Conservation (phyloP, 2,888 invertebrate genomes). For the Lamproptera curius region DNA sequence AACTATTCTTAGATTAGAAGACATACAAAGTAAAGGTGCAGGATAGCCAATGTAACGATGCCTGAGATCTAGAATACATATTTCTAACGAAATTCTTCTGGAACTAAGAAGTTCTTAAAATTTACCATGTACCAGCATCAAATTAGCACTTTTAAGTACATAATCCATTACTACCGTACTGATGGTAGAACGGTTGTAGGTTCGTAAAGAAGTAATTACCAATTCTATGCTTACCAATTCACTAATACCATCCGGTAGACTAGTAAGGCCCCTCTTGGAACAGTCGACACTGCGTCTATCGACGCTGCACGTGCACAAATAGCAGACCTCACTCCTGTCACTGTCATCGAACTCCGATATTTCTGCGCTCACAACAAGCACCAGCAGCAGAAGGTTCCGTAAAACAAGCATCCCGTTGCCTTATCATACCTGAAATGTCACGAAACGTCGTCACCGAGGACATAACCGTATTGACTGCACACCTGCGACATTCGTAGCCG, state of each 20-base stretch:
- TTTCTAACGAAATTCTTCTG: no score
- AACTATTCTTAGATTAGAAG: no score
- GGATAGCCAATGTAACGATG: no score
- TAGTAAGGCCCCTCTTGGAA: conserved; percentile 60
- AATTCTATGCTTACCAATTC: conserved; percentile 46
- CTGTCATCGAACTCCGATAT: conserved; percentile 47
- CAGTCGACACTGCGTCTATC: conserved; percentile 57
- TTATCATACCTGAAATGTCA: conserved; percentile 57
- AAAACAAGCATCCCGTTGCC: conserved; percentile 52
- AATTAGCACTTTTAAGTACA: conserved; percentile 2
- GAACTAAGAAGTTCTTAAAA: no score
- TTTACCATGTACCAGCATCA: background rate
- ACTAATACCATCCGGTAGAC: conserved; percentile 57
- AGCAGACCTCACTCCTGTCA: conserved; percentile 48
- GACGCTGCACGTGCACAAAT: conserved; percentile 50
- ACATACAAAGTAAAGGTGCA: no score
- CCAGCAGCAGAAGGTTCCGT: conserved; percentile 40
- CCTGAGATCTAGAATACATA: no score
- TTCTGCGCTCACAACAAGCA: conserved; percentile 38
- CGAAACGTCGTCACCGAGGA: background rate
- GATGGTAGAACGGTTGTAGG: no score
- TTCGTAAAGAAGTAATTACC: no score
- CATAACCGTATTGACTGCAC: conserved; percentile 25
- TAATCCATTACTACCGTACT: no score
- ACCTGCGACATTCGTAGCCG: conserved; percentile 37